Evolutionary conservation across 2,797 vertebrate genomes (phyloP).

Genomic region (Chaetophractus vellerosus): DNA sequence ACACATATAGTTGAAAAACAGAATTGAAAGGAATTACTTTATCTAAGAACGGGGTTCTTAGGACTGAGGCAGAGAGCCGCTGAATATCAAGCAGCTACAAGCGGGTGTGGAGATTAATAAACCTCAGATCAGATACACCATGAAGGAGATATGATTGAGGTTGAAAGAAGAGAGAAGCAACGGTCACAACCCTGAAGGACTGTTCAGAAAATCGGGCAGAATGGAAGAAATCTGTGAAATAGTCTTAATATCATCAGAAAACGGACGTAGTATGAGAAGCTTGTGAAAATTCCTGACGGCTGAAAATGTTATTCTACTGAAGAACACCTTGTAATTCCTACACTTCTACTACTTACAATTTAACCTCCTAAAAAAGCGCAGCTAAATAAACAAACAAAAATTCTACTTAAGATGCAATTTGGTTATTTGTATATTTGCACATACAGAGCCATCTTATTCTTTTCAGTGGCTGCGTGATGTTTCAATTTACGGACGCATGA

Average conservation of each 20-base stretch:
- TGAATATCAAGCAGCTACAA: constrained; percentile 2
- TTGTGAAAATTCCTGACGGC: constrained; percentile 11
- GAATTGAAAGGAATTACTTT: background rate
- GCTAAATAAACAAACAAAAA: background rate
- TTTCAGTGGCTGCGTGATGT: background rate
- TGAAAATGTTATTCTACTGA: background rate
- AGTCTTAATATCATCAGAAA: background rate
- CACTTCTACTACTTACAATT: background rate
- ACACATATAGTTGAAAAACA: background rate
- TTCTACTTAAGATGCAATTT: background rate
- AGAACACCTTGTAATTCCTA: background rate
- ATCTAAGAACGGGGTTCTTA: background rate
- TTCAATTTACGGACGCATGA: too few species aligned
- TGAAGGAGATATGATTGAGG: background rate
- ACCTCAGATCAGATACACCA: background rate
- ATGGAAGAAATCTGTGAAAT: background rate
- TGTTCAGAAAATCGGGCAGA: constrained; percentile 33
- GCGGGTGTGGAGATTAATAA: background rate
- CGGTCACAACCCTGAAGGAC: background rate
- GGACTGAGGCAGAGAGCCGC: background rate
- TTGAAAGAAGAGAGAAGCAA: background rate
- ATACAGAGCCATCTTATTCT: background rate
- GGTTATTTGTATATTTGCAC: background rate
- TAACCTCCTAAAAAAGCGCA: background rate
- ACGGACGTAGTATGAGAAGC: background rate